These are phyloP conservation scores for Siniperca obscura DNA, from an alignment of 2,797 vertebrate genomes.

Conservation along the genomic window DNA sequence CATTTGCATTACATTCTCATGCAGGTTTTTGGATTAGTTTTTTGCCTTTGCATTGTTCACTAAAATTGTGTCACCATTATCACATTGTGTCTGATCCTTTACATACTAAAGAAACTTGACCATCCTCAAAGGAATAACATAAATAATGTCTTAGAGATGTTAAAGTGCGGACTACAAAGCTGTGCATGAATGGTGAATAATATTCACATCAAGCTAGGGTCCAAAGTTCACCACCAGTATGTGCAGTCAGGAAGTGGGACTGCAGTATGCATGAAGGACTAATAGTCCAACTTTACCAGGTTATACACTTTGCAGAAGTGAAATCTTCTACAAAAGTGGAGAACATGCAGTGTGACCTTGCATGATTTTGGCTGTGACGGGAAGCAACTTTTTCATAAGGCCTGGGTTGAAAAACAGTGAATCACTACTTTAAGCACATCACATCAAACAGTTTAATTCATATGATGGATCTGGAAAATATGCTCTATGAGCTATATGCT, in stretches of 20 bases:
- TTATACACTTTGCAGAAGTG: neutral
- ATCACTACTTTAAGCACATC: conserved; percentile 4
- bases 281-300: neutral
- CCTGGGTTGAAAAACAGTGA: conserved; percentile 7
- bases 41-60: neutral
- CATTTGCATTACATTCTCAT: neutral
- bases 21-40: neutral
- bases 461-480: conserved; percentile 32
- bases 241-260: conserved; percentile 5
- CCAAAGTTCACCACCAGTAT: conserved; percentile 7
- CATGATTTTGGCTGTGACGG: neutral
- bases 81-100: neutral
- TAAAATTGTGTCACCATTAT: neutral
- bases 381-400: conserved; percentile 13
- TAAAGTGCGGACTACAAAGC: neutral
- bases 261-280: conserved; percentile 7
- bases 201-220: neutral
- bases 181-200: neutral
- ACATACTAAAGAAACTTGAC: neutral
- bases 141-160: neutral
- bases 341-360: conserved; percentile 12
- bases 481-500: neutral
- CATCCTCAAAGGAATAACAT: neutral
- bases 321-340: conserved; percentile 4
- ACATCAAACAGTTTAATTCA: conserved; percentile 54